Evolutionary conservation across 2,888 invertebrate genomes (phyloP).

Genomic region (Coenonympha glycerion): DNA sequence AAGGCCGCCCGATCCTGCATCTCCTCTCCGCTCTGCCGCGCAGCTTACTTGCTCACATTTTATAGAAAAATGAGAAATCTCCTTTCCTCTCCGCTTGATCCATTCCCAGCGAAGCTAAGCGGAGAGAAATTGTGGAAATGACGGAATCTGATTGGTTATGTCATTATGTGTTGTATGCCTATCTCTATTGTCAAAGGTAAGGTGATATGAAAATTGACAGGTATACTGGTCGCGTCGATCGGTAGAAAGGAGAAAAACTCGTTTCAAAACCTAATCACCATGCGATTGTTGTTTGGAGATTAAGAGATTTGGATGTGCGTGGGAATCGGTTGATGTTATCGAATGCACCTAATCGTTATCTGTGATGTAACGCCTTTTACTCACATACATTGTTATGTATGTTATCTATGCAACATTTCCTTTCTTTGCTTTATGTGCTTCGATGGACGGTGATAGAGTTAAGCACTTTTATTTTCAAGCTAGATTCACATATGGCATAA

Average conservation of each 20-base stretch:
- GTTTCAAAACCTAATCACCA: conserved; percentile 8
- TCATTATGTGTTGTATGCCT: background rate
- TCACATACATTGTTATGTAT: background rate
- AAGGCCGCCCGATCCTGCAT: too few relatives aligned
- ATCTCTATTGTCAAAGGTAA: conserved; percentile 12
- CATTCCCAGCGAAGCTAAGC: too few relatives aligned
- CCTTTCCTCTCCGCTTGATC: too few relatives aligned
- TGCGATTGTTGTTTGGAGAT: conserved; percentile 10
- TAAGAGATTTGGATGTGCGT: conserved; percentile 3
- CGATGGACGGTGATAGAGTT: background rate
- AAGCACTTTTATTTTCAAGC: too few relatives aligned
- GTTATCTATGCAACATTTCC: background rate
- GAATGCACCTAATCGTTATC: background rate
- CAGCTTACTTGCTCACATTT: too few relatives aligned
- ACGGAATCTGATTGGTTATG: too few relatives aligned
- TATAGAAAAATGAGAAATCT: too few relatives aligned
- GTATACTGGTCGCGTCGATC: conserved; percentile 9
- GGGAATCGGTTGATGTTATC: conserved; percentile 2
- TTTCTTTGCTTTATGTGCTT: background rate
- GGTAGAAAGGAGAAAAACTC: conserved; percentile 19
- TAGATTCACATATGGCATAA: too few relatives aligned
- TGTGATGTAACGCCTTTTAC: background rate
- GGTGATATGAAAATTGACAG: conserved; percentile 3
- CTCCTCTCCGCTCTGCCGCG: too few relatives aligned
- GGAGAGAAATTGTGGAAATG: too few relatives aligned